Evolutionary conservation across 1,140 invertebrate species (phyloP).

Genomic region (Camponotus vicinus): DNA sequence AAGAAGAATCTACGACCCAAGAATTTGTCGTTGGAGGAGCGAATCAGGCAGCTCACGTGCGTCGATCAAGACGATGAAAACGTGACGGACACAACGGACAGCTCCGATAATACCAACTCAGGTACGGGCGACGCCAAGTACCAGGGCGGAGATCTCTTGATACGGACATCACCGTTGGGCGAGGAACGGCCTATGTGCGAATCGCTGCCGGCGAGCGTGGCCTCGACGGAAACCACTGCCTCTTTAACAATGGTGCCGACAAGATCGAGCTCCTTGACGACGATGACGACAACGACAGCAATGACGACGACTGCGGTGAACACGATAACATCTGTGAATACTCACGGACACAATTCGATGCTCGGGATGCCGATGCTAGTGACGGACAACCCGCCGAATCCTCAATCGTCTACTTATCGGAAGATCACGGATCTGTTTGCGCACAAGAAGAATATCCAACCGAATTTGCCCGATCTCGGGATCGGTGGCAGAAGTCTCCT

Average conservation of each 20-base stretch:
- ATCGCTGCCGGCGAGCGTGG: conserved; percentile 7
- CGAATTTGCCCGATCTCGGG: conserved; percentile 87
- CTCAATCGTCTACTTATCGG: conserved; percentile 87
- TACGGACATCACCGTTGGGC: conserved; percentile 79
- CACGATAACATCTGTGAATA: conserved; percentile 72
- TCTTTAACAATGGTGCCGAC: conserved; percentile 54
- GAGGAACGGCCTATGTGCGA: conserved; percentile 76
- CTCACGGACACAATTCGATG: conserved; percentile 85
- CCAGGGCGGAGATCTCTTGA: conserved; percentile 64
- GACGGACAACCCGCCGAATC: conserved; percentile 72
- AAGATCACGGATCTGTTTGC: conserved; percentile 90
- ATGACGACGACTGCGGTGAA: not conserved
- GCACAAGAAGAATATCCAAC: conserved; percentile 83
- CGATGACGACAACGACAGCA: conserved; percentile 68
- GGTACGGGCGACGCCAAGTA: not conserved
- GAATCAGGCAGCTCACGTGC: conserved; percentile 93
- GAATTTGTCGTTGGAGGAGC: conserved; percentile 90
- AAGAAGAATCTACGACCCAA: conserved; percentile 85
- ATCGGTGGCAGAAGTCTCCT: conserved; percentile 79
- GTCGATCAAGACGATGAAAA: conserved; percentile 90
- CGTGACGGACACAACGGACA: conserved; percentile 48
- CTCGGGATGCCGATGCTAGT: conserved; percentile 34
- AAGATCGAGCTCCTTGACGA: conserved; percentile 46
- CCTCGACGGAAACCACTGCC: conserved; percentile 37
- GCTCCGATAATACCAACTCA: conserved; percentile 58